A percentile compares a stretch with the other conserved stretches of the same genome.
Evolutionary conservation across 2,797 vertebrate genomes (phyloP).

Genomic region (Cossypha heuglini): DNA sequence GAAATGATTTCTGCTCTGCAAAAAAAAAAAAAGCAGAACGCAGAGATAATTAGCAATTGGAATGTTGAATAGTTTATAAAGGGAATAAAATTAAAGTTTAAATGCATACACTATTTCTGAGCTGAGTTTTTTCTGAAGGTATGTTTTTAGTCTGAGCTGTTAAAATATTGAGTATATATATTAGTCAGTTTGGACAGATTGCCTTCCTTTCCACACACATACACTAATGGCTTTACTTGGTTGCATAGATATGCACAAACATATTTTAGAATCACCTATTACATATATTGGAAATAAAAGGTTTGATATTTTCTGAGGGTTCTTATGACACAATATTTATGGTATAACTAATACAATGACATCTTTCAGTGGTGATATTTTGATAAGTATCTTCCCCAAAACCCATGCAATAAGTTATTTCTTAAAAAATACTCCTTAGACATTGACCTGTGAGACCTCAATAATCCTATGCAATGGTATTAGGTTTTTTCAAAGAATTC

Average conservation of each 20-base stretch:
- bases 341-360: neutral
- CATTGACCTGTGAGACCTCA: neutral
- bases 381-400: neutral
- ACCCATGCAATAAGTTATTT: neutral
- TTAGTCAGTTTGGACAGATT: neutral
- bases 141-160: neutral
- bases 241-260: neutral
- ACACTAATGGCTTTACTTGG: neutral
- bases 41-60: neutral
- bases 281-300: neutral
- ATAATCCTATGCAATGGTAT: neutral
- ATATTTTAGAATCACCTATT: neutral
- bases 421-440: neutral
- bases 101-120: neutral
- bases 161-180: rapidly evolving
- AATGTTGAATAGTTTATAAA: neutral
- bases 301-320: neutral
- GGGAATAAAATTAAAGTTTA: neutral
- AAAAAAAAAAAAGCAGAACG: neutral
- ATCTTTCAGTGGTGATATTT: neutral
- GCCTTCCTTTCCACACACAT: neutral
- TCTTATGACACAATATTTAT: neutral
- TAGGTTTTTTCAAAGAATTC: neutral
- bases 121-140: neutral
- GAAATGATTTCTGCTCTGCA: neutral